phyloP scores from a whole-genome alignment of 2,888 invertebrate genomes.

The Agrotis segetum region DNA sequence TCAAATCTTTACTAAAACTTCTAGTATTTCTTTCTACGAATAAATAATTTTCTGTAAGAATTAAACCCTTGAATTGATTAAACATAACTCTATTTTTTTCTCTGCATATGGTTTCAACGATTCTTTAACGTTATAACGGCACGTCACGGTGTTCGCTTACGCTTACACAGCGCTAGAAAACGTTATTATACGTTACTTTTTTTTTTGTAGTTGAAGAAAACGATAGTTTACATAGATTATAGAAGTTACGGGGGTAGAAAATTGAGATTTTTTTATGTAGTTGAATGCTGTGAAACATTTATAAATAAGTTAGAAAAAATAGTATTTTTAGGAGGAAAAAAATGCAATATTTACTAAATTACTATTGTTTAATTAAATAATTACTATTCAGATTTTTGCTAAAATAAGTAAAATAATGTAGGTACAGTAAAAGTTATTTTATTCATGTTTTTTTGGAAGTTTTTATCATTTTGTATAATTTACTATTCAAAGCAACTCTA shows the following conservation, averaged over 20 bases:
- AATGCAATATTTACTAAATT: too few relatives aligned
- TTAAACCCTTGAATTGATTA: constrained; percentile 30
- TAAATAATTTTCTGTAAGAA: constrained; percentile 11
- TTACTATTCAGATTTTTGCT: too few relatives aligned
- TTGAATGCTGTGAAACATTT: too few relatives aligned
- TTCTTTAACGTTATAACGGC: constrained; percentile 53
- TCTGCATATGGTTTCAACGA: constrained; percentile 51
- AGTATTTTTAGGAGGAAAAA: neutral
- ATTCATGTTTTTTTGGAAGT: too few relatives aligned
- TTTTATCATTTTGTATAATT: too few relatives aligned
- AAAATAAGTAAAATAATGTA: too few relatives aligned
- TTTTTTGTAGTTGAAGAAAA: constrained; percentile 18
- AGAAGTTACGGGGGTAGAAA: neutral
- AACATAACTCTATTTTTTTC: constrained; percentile 40
- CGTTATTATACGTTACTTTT: constrained; percentile 40
- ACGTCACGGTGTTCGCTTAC: constrained; percentile 47
- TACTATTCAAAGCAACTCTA: too few relatives aligned
- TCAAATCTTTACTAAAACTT: neutral
- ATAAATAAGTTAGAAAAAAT: neutral
- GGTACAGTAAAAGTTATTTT: too few relatives aligned
- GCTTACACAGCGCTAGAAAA: constrained; percentile 14
- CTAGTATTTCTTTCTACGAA: neutral
- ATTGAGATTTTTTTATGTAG: neutral
- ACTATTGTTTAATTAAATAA: too few relatives aligned
- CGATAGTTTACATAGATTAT: neutral